These are phyloP conservation scores for Drepanosiphum platanoidis DNA, from an alignment of 2,888 invertebrate species.

Conservation along the genomic window DNA sequence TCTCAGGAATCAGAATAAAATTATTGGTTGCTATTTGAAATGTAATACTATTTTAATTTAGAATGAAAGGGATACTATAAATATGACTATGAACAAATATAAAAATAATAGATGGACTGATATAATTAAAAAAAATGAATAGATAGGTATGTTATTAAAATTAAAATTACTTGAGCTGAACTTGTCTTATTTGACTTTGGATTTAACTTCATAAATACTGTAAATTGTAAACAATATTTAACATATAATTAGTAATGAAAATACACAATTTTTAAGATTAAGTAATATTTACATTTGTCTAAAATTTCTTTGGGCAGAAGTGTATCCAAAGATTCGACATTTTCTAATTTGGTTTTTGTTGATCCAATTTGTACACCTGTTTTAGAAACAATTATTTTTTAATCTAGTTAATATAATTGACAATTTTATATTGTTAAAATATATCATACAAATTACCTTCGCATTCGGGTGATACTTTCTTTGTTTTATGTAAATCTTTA, in stretches of 20 bases:
- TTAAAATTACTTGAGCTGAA: slow-evolving; percentile 26
- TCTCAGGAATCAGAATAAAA: too few species aligned
- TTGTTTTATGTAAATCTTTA: slow-evolving; percentile 13
- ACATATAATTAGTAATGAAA: background rate
- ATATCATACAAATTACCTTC: slow-evolving; percentile 35
- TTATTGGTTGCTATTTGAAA: too few species aligned
- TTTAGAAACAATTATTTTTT: background rate
- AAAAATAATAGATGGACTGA: too few species aligned
- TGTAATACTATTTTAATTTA: too few species aligned
- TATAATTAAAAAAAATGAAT: background rate
- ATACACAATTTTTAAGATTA: background rate
- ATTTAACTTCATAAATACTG: slow-evolving; percentile 28
- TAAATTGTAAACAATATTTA: too few species aligned
- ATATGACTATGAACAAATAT: too few species aligned
- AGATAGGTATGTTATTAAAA: background rate
- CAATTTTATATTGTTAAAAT: background rate
- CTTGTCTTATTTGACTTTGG: slow-evolving; percentile 7
- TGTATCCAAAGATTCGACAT: slow-evolving; percentile 45
- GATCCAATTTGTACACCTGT: slow-evolving; percentile 52
- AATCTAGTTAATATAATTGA: background rate
- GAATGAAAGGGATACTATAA: too few species aligned
- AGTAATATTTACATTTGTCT: slow-evolving; percentile 40
- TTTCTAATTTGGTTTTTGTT: slow-evolving; percentile 52
- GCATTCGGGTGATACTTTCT: slow-evolving; percentile 24
- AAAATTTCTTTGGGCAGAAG: slow-evolving; percentile 46